Evolutionary conservation across 2,113 vertebrate genomes (phyloP), one percentile per base, ranked within the genome.

Genomic region (Poeciliopsis prolifica): DNA sequence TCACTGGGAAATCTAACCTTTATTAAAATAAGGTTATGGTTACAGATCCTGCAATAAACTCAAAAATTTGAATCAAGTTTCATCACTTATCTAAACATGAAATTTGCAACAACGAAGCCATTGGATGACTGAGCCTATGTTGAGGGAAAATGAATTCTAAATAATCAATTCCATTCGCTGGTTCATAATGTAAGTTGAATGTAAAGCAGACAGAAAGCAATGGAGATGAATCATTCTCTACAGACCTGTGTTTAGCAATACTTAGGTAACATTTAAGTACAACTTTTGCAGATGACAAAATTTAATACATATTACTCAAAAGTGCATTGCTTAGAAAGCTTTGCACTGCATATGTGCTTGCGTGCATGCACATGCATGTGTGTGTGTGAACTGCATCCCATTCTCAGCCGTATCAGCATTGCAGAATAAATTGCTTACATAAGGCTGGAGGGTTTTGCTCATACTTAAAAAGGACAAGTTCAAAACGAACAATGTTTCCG

Each of bases 401-500:
- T 79, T 54, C 72, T 84, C 74, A 82, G 73, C 71, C 82, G 68
- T 12, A 86, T 85, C 80, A 89, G 88, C 79, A 72, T 72, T 75
- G 58, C 70, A 78, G 75, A 70, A 80, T 81, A 83, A 85, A 79
- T 58, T 81, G 79, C 83, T 87, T 86, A 78, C 78, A 86, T 69
- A 66, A 81, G 66, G 69, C 66, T 15, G 1, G 72, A 76, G 61
- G 48, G 72, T 62, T 72, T 79, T 19, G 24, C 66, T 83, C 8
- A 2, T 77, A 80, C 54, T 78, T 82, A 74, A 77, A 87, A 83
- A 83, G 82, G 72, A 83, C 77, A 76, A 70, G 68, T 84, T 86
- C n/a, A 69, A 84, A 87, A 82, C 63, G 76, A 84, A 70, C 54
- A 77, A 81, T 75, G 82, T 86, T 88, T 90, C 86, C 77, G 78